A percentile compares a stretch with the other conserved stretches of the same genome.
Evolutionary conservation across 2,113 vertebrate genomes (phyloP).

Genomic region (Leiothrix lutea): DNA sequence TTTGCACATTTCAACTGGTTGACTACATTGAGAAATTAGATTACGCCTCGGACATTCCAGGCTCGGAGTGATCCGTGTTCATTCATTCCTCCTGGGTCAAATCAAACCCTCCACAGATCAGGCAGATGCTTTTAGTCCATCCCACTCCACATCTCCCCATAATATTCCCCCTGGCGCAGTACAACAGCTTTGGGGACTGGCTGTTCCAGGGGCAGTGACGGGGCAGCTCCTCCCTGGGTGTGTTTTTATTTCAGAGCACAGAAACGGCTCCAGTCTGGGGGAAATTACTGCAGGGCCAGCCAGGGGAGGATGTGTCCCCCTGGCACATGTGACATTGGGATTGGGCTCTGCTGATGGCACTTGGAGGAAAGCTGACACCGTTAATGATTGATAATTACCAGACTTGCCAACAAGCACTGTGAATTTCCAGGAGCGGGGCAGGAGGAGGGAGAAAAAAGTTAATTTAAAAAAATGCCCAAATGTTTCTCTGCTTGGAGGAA

Average conservation of each 20-base stretch:
- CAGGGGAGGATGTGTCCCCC: neutral
- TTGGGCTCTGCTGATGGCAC: neutral
- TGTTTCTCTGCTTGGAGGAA: neutral
- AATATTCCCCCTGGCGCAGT: neutral
- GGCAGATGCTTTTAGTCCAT: constrained; percentile 9
- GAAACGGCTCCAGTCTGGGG: neutral
- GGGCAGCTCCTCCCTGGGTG: neutral
- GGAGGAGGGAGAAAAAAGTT: constrained; percentile 1
- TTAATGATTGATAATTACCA: constrained; percentile 16
- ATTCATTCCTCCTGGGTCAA: constrained; percentile 14
- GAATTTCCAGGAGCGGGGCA: neutral
- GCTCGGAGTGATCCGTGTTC: neutral
- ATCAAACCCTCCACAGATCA: neutral
- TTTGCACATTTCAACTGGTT: constrained; percentile 37
- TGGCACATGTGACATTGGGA: neutral
- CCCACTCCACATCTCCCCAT: neutral
- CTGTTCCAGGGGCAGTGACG: neutral
- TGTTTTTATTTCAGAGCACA: accelerated
- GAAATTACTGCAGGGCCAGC: neutral
- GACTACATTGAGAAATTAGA: constrained; percentile 48
- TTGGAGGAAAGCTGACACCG: neutral
- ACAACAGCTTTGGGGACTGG: neutral
- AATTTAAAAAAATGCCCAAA: constrained; percentile 46
- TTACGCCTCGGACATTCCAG: constrained; percentile 29
- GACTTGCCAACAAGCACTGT: neutral